These are phyloP conservation scores for Eleutherodactylus coqui DNA, from an alignment of 2,797 vertebrate species.

Conservation along the genomic window DNA sequence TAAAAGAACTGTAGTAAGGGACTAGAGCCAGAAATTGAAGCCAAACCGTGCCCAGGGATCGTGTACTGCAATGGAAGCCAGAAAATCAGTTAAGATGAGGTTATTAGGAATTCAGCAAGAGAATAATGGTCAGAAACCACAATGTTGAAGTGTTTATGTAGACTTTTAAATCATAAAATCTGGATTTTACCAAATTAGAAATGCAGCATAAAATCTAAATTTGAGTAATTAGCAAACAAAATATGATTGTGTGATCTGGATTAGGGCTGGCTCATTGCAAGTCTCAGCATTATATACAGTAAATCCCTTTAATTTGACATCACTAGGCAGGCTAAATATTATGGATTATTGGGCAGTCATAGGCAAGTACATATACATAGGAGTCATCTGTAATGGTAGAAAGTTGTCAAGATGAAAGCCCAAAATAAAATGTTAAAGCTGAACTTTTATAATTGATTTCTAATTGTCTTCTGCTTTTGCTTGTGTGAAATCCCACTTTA, in stretches of 20 bases:
- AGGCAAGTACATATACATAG: background rate
- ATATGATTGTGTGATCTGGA: background rate
- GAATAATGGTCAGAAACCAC: conserved; percentile 38
- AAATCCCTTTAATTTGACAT: background rate
- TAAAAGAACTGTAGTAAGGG: conserved; percentile 55
- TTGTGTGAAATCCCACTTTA: background rate
- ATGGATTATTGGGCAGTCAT: background rate
- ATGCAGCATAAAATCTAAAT: background rate
- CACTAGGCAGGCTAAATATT: background rate
- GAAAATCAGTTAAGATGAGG: conserved; percentile 35
- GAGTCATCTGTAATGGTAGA: background rate
- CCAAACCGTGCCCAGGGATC: conserved; percentile 52
- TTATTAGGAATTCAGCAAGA: conserved; percentile 20
- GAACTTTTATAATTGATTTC: background rate
- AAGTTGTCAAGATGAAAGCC: background rate
- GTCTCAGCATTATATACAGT: background rate
- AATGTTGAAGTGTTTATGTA: background rate
- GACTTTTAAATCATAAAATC: background rate
- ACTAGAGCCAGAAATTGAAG: conserved; percentile 56
- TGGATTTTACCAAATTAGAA: background rate
- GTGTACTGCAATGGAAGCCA: conserved; percentile 47
- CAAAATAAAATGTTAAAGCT: background rate
- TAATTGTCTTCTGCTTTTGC: background rate
- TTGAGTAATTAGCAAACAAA: background rate
- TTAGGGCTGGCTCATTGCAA: background rate